Base-by-base conservation (phyloP, 2,113 vertebrate species). In the Pholis gunnellus region DNA sequence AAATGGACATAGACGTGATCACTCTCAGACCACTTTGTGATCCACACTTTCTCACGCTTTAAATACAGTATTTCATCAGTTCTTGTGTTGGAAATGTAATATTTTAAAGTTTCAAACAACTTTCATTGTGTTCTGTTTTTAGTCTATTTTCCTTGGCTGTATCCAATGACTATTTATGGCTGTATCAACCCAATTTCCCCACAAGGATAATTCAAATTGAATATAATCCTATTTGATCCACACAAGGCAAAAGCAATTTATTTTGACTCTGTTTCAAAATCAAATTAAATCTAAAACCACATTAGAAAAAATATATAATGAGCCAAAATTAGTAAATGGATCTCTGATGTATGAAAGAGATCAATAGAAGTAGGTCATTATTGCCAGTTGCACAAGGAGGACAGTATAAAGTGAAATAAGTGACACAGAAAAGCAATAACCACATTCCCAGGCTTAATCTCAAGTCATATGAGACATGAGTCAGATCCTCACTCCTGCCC, bases 381-480 rank as follows among this genome's bases (percentile, higher is more conserved):
- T 29, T 82, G 34, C 72, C 70, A 81, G 79, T 59, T 76, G 65
- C 18, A 63, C n/a, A 56, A 10, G 25, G 59, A 70, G 42, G 60
- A 44, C 46, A 59, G 61, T n/a, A 38, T 31, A 15, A 65, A 78
- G 79, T 72, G 27, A 75, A 83, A 66, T 31, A 75, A 83, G 65
- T 77, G 75, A 83, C 64, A 85, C 57, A 83, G 81, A 84, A 76
- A 75, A 88, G 73, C 68, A 85, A 70, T 69, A 87, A 86, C 60
- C 25, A 48, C 78, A 90, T 90, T 90, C 80, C 75, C 73, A 85
- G 74, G 80, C 76, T 78, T 81, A 71, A 87, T 90, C 73, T 83
- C 70, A 77, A 87, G 82, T 87, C 79, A 84, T 75, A 63, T 72
- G 81, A 90, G 84, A 90, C 75, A 81, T 91, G 89, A 94, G 87